A percentile compares a stretch with the other conserved stretches of the same genome.
Conservation (phyloP, 2,113 vertebrate genomes). For the Anoura caudifer region DNA sequence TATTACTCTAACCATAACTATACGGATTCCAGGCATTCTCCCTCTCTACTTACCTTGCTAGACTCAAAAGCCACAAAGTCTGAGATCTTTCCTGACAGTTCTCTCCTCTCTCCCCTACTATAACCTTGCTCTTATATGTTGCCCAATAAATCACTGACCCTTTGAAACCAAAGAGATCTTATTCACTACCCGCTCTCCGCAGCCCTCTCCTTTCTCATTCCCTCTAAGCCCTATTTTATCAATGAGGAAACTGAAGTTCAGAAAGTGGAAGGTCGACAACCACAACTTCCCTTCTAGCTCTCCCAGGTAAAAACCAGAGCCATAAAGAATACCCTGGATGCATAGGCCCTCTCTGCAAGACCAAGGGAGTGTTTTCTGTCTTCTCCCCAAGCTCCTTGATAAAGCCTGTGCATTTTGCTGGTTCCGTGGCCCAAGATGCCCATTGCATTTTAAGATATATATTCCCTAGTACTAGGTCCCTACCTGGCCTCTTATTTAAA, state of each 20-base stretch:
- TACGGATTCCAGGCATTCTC: neutral
- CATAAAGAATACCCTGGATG: neutral
- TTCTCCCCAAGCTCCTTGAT: neutral
- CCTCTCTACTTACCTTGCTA: neutral
- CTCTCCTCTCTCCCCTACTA: neutral
- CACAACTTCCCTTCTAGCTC: neutral
- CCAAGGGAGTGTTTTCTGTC: neutral
- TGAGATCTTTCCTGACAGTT: neutral
- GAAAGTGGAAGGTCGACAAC: neutral
- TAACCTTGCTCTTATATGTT: neutral
- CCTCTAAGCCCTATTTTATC: neutral
- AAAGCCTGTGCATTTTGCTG: neutral
- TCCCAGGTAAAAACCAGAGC: neutral
- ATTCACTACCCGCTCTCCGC: neutral
- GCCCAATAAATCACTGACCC: slow-evolving; percentile 9
- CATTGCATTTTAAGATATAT: neutral
- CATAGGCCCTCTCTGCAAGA: neutral
- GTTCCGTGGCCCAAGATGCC: neutral
- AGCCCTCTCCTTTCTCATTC: neutral
- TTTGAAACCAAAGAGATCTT: neutral
- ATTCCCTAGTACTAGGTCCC: neutral
- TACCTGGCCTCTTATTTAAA: neutral
- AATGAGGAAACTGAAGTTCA: slow-evolving; percentile 45
- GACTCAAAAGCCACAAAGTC: neutral
- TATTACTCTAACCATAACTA: neutral